Evolutionary conservation across 2,888 invertebrate genomes (phyloP), one percentile per base, ranked within the genome.

Genomic region (Caenorhabditis angaria): DNA sequence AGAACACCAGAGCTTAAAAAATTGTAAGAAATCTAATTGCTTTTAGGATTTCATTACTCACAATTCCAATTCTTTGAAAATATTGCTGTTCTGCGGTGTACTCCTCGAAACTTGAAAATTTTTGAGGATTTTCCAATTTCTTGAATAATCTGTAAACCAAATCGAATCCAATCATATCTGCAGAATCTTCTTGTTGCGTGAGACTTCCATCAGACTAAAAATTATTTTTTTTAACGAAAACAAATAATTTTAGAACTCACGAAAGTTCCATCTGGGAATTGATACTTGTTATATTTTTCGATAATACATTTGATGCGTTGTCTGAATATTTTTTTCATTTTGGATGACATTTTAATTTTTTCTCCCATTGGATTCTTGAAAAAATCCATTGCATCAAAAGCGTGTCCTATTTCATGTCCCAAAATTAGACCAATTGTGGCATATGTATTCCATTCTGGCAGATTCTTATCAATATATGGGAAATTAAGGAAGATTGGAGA

Each of bases 351-450:
- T 41, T 5, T 3, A 41, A 41, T n/a, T n/a, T n/a, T n/a, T n/a
- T n/a, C n/a, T n/a, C n/a, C n/a, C n/a, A n/a, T n/a, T n/a, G n/a
- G n/a, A n/a, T 41, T 12, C 3, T 41, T 14, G 41, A 41, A 10
- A 14, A 41, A 41, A 41, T 59, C 35, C 5, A 56, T 35, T 29
- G 54, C 10, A 35, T 68, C 68, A n/a, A 68, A 68, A 10, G 62
- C 62, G n/a, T 68, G 68, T 6, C 68, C 68, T 2, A 68, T 55
- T 41, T 68, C 68, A 20, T 68, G 68, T 2, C 55, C 68, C 20
- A 62, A 27, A 0, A 60, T 29, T 4, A 12, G 29, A 18, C 59
- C 62, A 4, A 68, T 1, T 2, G 27, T 50, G 0, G 48, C 68
- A 24, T 54, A 63, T n/a, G 51, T 63, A 4, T n/a, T n/a, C 50